phyloP scores from a whole-genome alignment of 92 coral and sea anemone species.

The Siderastrea siderea region DNA sequence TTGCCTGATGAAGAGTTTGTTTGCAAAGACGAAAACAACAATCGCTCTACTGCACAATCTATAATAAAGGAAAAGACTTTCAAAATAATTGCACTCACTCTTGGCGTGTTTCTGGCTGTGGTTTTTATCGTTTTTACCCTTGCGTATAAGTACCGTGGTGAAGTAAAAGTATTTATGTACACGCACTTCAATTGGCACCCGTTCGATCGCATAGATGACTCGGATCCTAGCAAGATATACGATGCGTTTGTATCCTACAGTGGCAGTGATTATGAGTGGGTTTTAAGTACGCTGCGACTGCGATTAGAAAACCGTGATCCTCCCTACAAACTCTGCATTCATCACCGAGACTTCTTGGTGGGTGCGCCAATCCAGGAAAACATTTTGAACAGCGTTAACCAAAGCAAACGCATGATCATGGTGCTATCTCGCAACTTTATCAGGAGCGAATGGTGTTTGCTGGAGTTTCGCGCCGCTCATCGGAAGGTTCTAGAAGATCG shows the following conservation, averaged over 20 bases:
- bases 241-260: slow-evolving; percentile 87
- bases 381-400: slow-evolving; percentile 76
- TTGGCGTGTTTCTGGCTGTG: slow-evolving; percentile 27
- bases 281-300: slow-evolving; percentile 48
- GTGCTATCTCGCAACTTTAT: slow-evolving; percentile 79
- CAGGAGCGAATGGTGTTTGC: slow-evolving; percentile 86
- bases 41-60: neutral
- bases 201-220: slow-evolving; percentile 86
- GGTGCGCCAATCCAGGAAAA: slow-evolving; percentile 81
- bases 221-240: slow-evolving; percentile 77
- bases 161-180: slow-evolving; percentile 74
- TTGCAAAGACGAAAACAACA: slow-evolving; percentile 16
- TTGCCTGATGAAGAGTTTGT: slow-evolving; percentile 58
- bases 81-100: slow-evolving; percentile 4
- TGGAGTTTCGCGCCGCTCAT: slow-evolving; percentile 89
- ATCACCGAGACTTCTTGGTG: slow-evolving; percentile 79
- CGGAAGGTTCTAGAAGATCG: slow-evolving; percentile 76
- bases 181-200: slow-evolving; percentile 90
- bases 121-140: slow-evolving; percentile 19
- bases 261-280: slow-evolving; percentile 75
- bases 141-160: slow-evolving; percentile 60
- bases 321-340: slow-evolving; percentile 78
- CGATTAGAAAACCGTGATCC: slow-evolving; percentile 73
- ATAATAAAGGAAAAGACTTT: neutral
- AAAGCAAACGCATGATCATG: slow-evolving; percentile 82